Evolutionary conservation across 64 coral and sea anemone genomes (phyloP).

Genomic region (Actinia tenebrosa): DNA sequence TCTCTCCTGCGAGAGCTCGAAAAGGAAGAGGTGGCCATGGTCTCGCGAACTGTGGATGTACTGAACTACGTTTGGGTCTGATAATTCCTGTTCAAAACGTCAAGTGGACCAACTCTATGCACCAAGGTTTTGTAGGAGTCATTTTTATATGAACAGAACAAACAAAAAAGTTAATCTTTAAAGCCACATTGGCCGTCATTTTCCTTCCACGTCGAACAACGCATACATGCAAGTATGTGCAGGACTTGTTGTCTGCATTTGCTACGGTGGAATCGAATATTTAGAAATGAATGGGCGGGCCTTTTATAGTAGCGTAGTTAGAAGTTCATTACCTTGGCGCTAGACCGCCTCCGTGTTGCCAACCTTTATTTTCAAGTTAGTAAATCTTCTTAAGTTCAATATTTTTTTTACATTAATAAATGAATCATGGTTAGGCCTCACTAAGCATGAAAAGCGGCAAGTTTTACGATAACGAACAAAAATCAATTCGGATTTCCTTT

Average conservation of each 20-base stretch:
- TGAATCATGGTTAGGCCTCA: not conserved
- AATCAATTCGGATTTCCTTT: not conserved
- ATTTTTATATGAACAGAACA: constrained; percentile 28
- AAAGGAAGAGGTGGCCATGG: not conserved
- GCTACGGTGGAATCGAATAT: not conserved
- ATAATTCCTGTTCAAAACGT: not conserved
- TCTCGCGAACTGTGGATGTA: not conserved
- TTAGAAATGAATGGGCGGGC: constrained; percentile 16
- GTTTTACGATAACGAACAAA: not conserved
- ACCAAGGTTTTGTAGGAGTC: constrained; percentile 23
- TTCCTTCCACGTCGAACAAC: not conserved
- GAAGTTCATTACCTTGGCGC: not conserved
- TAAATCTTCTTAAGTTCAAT: not conserved
- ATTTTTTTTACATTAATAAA: constrained; percentile 4
- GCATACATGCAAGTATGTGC: constrained; percentile 4
- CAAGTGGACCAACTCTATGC: not conserved
- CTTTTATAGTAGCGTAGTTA: not conserved
- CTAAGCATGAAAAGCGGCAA: not conserved
- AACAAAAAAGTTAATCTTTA: not conserved
- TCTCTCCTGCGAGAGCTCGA: not conserved
- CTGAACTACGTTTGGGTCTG: not conserved
- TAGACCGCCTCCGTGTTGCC: not conserved
- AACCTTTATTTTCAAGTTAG: not conserved
- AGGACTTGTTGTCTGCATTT: not conserved
- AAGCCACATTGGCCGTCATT: not conserved